A percentile compares a stretch with the other conserved stretches of the same genome.
Conservation (phyloP, 1,140 invertebrate species). For the Diprion similis region DNA sequence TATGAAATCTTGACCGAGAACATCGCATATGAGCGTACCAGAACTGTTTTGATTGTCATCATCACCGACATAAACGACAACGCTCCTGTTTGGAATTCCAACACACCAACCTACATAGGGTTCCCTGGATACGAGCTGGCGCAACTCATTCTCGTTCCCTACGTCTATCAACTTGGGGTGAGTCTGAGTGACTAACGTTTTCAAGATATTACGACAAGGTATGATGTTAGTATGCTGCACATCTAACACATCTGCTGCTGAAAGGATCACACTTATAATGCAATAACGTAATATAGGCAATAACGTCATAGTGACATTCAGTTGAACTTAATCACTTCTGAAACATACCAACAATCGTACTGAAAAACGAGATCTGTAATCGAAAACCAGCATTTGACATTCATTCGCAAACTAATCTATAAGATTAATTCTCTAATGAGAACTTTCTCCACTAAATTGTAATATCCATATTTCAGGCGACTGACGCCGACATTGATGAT, state of each 20-base stretch:
- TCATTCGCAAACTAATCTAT: no score
- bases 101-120: constrained; percentile 6
- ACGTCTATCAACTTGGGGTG: constrained; percentile 8
- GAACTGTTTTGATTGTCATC: background rate
- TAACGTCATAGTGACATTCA: no score
- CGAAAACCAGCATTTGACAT: no score
- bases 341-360: no score
- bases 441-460: no score
- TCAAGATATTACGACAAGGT: no score
- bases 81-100: background rate
- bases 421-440: no score
- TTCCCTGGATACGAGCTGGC: constrained; percentile 1
- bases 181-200: background rate
- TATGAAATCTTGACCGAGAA: constrained; percentile 1
- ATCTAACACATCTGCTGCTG: no score
- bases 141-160: background rate
- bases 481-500: constrained; percentile 1
- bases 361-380: background rate
- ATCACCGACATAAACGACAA: constrained; percentile 13
- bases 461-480: constrained; percentile 3
- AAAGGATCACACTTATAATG: no score
- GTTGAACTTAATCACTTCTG: no score
- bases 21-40: constrained; percentile 1
- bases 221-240: no score
- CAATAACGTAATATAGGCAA: no score